Evolutionary conservation across 1,140 invertebrate genomes (phyloP).

Genomic region (Diabrotica virgifera): DNA sequence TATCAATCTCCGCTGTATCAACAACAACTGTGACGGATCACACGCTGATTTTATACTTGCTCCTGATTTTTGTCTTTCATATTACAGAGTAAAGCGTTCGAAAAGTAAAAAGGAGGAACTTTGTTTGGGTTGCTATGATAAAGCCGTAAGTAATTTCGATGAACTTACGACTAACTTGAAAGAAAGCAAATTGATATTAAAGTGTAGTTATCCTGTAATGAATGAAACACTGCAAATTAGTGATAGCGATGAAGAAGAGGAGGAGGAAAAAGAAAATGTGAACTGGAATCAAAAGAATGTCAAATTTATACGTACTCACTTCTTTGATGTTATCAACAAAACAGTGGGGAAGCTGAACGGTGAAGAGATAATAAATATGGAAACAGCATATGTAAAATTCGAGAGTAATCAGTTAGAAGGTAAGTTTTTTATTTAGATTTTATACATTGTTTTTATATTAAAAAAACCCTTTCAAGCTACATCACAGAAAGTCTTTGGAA

Average conservation of each 20-base stretch:
- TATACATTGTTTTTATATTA: neutral
- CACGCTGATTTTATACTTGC: constrained; percentile 47
- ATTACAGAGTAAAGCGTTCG: constrained; percentile 50
- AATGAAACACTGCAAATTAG: constrained; percentile 56
- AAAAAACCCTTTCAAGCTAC: too few relatives aligned
- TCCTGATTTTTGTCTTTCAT: constrained; percentile 53
- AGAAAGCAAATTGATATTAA: constrained; percentile 48
- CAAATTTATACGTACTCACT: constrained; percentile 51
- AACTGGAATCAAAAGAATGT: constrained; percentile 41
- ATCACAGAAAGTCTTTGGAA: too few relatives aligned
- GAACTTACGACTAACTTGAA: constrained; percentile 45
- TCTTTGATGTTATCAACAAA: constrained; percentile 48
- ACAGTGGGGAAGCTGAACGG: constrained; percentile 51
- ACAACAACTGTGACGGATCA: constrained; percentile 53
- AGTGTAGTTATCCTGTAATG: constrained; percentile 50
- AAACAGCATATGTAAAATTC: constrained; percentile 34
- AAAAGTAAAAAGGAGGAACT: constrained; percentile 50
- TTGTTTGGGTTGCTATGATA: constrained; percentile 52
- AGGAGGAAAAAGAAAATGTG: constrained; percentile 39
- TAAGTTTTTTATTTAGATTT: constrained; percentile 15
- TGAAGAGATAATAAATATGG: constrained; percentile 47
- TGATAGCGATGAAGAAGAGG: constrained; percentile 55
- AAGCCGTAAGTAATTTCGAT: constrained; percentile 42
- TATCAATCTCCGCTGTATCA: constrained; percentile 52
- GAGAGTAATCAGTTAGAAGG: constrained; percentile 25